A percentile compares a stretch with the other conserved stretches of the same genome.
Evolutionary conservation across 2,113 vertebrate species (phyloP).

Genomic region (Menura novaehollandiae): DNA sequence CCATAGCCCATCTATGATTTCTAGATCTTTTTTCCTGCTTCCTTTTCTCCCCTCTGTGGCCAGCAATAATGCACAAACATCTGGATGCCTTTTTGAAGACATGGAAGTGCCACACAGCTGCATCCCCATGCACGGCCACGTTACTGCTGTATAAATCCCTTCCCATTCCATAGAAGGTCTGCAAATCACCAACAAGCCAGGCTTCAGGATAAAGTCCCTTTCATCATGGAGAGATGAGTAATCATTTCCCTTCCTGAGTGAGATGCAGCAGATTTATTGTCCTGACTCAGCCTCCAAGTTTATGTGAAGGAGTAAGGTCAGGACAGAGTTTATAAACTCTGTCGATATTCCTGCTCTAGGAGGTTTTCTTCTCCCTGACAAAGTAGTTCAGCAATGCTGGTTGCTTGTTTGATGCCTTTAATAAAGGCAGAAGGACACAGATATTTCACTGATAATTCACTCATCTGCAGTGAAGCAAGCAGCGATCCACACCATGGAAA

Average conservation of each 20-base stretch:
- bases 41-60: neutral
- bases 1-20: neutral
- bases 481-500: neutral
- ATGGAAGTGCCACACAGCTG: rapidly evolving
- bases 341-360: neutral
- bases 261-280: conserved; percentile 35
- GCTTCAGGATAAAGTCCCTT: neutral
- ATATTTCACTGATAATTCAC: neutral
- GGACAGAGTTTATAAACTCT: conserved; percentile 9
- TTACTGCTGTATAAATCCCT: neutral
- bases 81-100: neutral
- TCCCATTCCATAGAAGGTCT: neutral
- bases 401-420: neutral
- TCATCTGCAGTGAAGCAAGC: neutral
- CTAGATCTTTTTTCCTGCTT: neutral
- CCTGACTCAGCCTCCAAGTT: conserved; percentile 41
- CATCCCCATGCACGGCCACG: rapidly evolving
- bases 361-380: neutral
- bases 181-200: neutral
- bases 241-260: neutral
- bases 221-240: neutral
- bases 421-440: neutral
- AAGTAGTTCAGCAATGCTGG: neutral
- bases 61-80: neutral
- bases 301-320: conserved; percentile 20